Base-by-base conservation (phyloP, 2,113 vertebrate species). In the Gobio gobio region DNA sequence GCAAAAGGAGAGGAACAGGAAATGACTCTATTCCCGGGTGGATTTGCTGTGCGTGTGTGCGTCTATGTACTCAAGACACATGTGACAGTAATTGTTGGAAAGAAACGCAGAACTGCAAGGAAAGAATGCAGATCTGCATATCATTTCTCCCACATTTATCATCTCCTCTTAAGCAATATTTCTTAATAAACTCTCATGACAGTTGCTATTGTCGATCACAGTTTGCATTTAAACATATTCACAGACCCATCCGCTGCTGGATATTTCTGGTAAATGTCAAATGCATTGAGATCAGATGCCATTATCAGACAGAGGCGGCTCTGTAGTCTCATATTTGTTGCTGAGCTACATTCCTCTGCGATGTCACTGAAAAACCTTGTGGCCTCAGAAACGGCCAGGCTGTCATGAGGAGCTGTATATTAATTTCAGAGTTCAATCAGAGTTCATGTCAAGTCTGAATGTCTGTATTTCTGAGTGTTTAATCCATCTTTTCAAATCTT, bases 11-110 rank as follows among this genome's bases (percentile, higher is more conserved):
- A 75, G 58, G 86, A 56, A 72, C 93, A 93, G 93, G 93, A 95
- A 95, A 95, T 95, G 84, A 92, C 93, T 93, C 84, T 91, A 94
- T 93, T 89, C 93, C 93, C 88, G 24, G 2, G 4, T 90, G 91
- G 93, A 91, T 91, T 92, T 89, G 66, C 78, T 83, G n/a, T 89
- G 82, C 47, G 26, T 90, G 84, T 87, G 83, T 88, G 82, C 49
- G 24, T 86, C n/a, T 66, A 82, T 86, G 87, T 86, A 74, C 74
- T 73, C 43, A 64, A 87, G 56, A 75, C 68, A 68, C 58, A 80
- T 83, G 85, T 83, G 78, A 64, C 51, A 10, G 75, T 80, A 72
- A 80, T 70, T 79, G 84, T 59, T 43, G 56, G 76, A 80, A 68
- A 72, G 59, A 73, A 26, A 83, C 45, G 33, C 5, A 70, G 14